Evolutionary conservation across 2,888 invertebrate species (phyloP), one percentile per base, ranked within the genome.

Genomic region (Apotomis betuletana): DNA sequence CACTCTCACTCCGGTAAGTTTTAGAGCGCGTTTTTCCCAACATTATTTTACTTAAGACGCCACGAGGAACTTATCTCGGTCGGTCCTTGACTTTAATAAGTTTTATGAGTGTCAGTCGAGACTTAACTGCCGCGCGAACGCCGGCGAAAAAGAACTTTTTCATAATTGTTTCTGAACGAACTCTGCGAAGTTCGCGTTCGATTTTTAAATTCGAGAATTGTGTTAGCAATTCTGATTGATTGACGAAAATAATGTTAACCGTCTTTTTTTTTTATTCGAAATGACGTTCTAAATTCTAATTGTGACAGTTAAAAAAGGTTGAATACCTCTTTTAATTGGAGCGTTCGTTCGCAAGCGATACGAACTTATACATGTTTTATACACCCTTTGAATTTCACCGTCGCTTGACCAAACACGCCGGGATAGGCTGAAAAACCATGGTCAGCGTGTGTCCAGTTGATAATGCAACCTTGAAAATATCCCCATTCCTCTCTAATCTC

Each of bases 31-130:
- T 90, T 92, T 92, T 92, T 91, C 88, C 82, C 79, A 82, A 84
- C 91, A 90, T 91, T 92, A 92, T 93, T 92, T 93, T 92, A 93
- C 92, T 92, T 91, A 92, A 92, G 92, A 90, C 90, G 86, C 86
- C 83, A 80, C 84, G 90, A 86, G 87, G 87, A 93, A 92, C 90
- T 92, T 92, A 92, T 91, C 92, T 92, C 90, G 90, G 90, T 85
- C 90, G 90, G 92, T 92, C 91, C 92, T 92, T 92, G 92, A 92
- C 92, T 92, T 92, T 92, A 92, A 92, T 92, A 92, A 93, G 92
- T 93, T 92, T 92, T 91, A 92, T 91, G 92, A 92, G 91, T 90
- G 92, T 91, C 91, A 90, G 91, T 87, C 90, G 90, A 84, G 90
- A 90, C 89, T 90, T 90, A 91, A 91, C 91, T 88, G 91, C 87